A percentile compares a stretch with the other conserved stretches of the same genome.
These are phyloP conservation scores for Azemiops feae DNA, from an alignment of 2,113 vertebrate genomes.

Conservation along the genomic window DNA sequence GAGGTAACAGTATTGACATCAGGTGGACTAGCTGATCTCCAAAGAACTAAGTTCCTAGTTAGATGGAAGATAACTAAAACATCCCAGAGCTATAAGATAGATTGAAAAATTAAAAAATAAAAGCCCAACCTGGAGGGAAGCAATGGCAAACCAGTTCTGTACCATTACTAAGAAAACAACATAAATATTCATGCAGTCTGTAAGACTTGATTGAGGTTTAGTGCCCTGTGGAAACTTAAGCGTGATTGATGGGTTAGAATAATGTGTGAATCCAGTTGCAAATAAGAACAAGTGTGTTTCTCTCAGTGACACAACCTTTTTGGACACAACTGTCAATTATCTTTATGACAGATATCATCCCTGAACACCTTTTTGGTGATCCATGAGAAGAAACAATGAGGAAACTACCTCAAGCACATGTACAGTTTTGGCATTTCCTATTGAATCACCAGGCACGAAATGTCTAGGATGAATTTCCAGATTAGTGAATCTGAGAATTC, in stretches of 20 bases:
- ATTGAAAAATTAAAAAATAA: background rate
- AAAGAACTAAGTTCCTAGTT: background rate
- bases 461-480: background rate
- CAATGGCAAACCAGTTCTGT: background rate
- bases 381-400: background rate
- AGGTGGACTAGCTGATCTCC: background rate
- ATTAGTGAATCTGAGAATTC: background rate
- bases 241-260: background rate
- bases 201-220: background rate
- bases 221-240: background rate
- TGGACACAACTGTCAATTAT: background rate
- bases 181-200: background rate
- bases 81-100: background rate
- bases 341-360: background rate
- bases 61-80: background rate
- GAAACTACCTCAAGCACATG: background rate
- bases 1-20: background rate
- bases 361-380: background rate
- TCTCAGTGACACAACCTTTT: background rate
- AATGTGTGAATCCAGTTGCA: background rate
- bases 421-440: background rate
- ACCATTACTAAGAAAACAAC: background rate
- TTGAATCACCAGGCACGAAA: background rate
- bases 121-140: background rate
- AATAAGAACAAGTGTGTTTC: background rate